These are phyloP conservation scores for Chymomyza procnemis DNA, from an alignment of 2,888 invertebrate genomes.

Conservation along the genomic window DNA sequence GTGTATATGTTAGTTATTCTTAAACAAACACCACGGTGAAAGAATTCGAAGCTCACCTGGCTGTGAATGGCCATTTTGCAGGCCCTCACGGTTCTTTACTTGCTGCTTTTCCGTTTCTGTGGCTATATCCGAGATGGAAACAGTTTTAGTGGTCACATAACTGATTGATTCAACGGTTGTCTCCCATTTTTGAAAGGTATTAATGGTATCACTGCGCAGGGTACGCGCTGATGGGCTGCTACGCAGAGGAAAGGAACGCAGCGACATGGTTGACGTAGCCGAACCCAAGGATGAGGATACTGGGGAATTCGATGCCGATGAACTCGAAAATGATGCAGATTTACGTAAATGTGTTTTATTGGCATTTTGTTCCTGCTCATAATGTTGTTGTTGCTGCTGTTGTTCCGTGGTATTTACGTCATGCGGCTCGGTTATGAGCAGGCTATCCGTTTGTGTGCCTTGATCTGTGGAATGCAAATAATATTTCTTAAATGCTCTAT, in stretches of 20 bases:
- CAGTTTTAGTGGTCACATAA: slow-evolving; percentile 76
- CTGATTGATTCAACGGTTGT: slow-evolving; percentile 78
- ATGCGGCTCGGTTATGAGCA: slow-evolving; percentile 68
- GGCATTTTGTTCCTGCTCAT: slow-evolving; percentile 11
- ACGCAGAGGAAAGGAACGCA: slow-evolving; percentile 62
- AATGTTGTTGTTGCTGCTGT: slow-evolving; percentile 5
- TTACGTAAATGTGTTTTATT: slow-evolving; percentile 60
- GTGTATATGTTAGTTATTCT: slow-evolving; percentile 4
- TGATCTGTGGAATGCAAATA: slow-evolving; percentile 54
- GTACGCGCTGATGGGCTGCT: slow-evolving; percentile 50
- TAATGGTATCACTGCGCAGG: slow-evolving; percentile 75
- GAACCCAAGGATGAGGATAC: slow-evolving; percentile 66
- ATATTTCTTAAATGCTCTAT: not conserved
- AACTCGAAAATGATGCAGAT: slow-evolving; percentile 72
- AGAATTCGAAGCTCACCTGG: not conserved
- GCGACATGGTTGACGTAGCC: slow-evolving; percentile 66
- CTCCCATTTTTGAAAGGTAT: slow-evolving; percentile 78
- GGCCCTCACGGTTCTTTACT: slow-evolving; percentile 9
- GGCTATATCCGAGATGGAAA: slow-evolving; percentile 65
- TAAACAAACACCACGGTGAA: not conserved
- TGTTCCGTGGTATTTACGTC: slow-evolving; percentile 22
- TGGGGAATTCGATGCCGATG: slow-evolving; percentile 56
- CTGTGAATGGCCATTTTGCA: not conserved
- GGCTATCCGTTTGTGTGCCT: slow-evolving; percentile 71
- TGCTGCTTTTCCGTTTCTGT: slow-evolving; percentile 50